Percentiles rank a stretch among this genome's conserved stretches.
Conservation (phyloP, 2,113 vertebrate genomes). For the Puma concolor region DNA sequence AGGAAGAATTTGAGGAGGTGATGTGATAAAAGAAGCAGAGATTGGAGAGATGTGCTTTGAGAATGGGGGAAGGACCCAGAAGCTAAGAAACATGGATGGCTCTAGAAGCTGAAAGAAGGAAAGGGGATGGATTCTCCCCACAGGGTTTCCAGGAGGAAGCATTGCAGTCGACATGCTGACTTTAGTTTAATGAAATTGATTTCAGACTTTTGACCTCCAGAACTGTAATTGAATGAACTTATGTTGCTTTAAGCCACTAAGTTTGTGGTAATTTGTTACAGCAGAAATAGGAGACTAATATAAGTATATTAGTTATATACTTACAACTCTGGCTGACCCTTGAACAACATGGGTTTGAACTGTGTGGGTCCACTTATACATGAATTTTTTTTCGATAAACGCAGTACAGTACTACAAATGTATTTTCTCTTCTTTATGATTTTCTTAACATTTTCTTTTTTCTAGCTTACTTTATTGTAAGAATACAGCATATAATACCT, state of each 20-base stretch:
- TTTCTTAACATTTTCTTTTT: not conserved
- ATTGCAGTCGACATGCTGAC: not conserved
- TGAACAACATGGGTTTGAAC: not conserved
- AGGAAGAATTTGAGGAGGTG: not conserved
- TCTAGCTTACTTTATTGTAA: not conserved
- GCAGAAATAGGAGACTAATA: not conserved
- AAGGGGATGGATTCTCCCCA: not conserved
- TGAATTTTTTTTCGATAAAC: not conserved
- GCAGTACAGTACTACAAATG: not conserved
- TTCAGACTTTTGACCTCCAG: not conserved
- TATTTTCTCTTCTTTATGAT: not conserved
- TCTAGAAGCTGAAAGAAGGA: not conserved
- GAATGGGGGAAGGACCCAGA: not conserved
- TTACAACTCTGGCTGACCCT: not conserved
- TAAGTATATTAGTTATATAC: not conserved
- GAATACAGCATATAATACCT: not conserved
- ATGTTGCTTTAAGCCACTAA: not conserved
- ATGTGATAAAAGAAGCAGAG: not conserved
- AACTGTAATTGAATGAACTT: not conserved
- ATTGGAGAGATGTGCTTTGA: not conserved
- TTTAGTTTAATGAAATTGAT: not conserved
- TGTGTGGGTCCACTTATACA: not conserved
- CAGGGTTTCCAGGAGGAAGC: not conserved
- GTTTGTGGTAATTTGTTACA: not conserved
- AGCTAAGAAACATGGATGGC: not conserved